A percentile compares a stretch with the other conserved stretches of the same genome.
Conservation (phyloP, 2,888 invertebrate genomes). For the Thyatira batis region DNA sequence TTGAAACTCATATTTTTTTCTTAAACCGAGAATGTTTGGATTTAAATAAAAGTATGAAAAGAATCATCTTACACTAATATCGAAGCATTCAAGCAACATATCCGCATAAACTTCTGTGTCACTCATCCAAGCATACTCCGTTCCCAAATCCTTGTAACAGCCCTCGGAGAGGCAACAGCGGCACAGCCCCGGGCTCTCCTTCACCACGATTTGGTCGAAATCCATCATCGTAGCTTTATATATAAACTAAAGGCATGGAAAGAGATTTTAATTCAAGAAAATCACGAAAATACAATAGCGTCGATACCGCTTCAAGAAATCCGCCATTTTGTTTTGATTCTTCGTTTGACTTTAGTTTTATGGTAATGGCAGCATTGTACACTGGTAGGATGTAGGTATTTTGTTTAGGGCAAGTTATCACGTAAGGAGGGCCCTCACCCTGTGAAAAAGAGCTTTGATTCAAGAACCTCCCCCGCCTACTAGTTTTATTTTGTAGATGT, state of each 20-base stretch:
- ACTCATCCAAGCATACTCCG: constrained; percentile 74
- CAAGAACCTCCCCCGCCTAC: too few relatives aligned
- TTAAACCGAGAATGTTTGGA: too few relatives aligned
- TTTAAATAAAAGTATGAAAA: neutral
- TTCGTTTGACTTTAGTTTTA: neutral
- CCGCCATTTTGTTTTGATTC: constrained; percentile 21
- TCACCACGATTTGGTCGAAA: constrained; percentile 69
- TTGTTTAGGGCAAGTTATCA: too few relatives aligned
- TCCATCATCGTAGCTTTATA: constrained; percentile 56
- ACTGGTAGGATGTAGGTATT: too few relatives aligned
- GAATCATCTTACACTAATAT: constrained; percentile 68
- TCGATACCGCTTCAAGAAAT: constrained; percentile 13
- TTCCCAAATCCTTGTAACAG: constrained; percentile 71
- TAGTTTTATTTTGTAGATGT: too few relatives aligned
- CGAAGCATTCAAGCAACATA: constrained; percentile 75
- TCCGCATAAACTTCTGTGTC: constrained; percentile 76
- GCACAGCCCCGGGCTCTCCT: constrained; percentile 74
- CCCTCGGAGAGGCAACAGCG: constrained; percentile 78
- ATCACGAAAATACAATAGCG: constrained; percentile 8
- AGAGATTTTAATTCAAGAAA: neutral
- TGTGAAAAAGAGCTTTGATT: too few relatives aligned
- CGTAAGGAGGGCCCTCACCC: too few relatives aligned
- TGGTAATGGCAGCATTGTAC: neutral
- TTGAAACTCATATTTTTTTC: too few relatives aligned
- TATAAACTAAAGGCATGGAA: constrained; percentile 17